Evolutionary conservation across 2,888 invertebrate species (phyloP).

Genomic region (Diarsia dahlii): DNA sequence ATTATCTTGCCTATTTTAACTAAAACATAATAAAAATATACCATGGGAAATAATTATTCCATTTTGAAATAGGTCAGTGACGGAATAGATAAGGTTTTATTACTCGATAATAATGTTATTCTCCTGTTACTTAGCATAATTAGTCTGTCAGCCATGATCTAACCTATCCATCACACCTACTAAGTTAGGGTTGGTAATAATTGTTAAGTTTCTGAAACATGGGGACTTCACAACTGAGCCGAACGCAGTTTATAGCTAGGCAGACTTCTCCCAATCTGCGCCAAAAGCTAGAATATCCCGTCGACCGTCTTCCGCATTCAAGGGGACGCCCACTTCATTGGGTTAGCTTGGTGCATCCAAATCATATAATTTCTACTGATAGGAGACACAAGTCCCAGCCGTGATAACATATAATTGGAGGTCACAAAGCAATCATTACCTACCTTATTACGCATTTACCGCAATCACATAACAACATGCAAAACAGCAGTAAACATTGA

Average conservation of each 20-base stretch:
- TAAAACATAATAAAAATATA: background rate
- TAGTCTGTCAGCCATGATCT: background rate
- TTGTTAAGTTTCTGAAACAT: background rate
- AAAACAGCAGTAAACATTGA: slow-evolving; percentile 51
- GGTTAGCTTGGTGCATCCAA: background rate
- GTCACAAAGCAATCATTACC: slow-evolving; percentile 14
- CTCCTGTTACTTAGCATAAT: background rate
- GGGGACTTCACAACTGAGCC: background rate
- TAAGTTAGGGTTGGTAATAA: background rate
- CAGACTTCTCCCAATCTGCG: background rate
- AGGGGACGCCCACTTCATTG: too few relatives aligned
- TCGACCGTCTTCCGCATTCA: background rate
- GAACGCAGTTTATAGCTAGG: background rate
- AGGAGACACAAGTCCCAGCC: background rate
- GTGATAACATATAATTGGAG: background rate
- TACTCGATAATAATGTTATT: background rate
- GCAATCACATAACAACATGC: slow-evolving; percentile 34
- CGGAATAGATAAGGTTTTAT: background rate
- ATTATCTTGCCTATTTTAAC: background rate
- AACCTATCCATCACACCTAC: background rate
- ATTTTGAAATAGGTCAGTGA: background rate
- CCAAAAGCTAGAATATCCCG: background rate
- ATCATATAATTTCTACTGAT: background rate
- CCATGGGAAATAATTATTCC: background rate
- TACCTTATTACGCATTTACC: slow-evolving; percentile 27